Evolutionary conservation across 2,797 vertebrate species (phyloP).

Genomic region (Melanotaenia nigrans): DNA sequence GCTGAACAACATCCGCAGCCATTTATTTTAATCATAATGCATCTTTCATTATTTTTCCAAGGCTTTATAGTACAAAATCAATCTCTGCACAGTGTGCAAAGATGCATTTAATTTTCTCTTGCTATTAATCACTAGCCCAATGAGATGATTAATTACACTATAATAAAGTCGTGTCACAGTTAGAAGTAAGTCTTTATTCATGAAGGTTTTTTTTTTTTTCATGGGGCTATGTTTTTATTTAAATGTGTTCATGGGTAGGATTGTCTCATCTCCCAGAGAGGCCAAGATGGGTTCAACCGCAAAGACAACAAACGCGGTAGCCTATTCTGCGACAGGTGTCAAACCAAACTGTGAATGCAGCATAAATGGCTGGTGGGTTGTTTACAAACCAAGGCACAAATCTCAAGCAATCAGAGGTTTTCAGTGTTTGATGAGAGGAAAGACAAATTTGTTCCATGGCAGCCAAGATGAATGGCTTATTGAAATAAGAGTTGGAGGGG

Average conservation of each 20-base stretch:
- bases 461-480: conserved; percentile 60
- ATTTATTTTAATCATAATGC: conserved; percentile 74
- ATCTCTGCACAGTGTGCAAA: conserved; percentile 66
- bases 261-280: conserved; percentile 67
- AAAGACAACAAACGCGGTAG: conserved; percentile 35
- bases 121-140: conserved; percentile 74
- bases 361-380: conserved; percentile 22
- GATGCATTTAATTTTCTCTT: conserved; percentile 73
- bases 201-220: conserved; percentile 43
- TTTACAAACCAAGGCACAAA: conserved; percentile 45
- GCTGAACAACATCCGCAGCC: conserved; percentile 48
- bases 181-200: conserved; percentile 61
- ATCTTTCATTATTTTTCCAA: conserved; percentile 64
- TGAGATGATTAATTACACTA: conserved; percentile 77
- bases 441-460: conserved; percentile 60
- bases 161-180: conserved; percentile 65
- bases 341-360: conserved; percentile 17
- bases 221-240: conserved; percentile 71
- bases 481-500: conserved; percentile 61
- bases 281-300: conserved; percentile 49
- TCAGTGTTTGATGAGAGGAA: conserved; percentile 57
- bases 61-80: conserved; percentile 63
- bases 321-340: conserved; percentile 37
- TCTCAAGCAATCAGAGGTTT: conserved; percentile 52
- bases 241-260: conserved; percentile 62